Percentiles rank a stretch among this genome's conserved stretches.
phyloP scores from a whole-genome alignment of 2,113 vertebrate species.

The Nicator chloris region DNA sequence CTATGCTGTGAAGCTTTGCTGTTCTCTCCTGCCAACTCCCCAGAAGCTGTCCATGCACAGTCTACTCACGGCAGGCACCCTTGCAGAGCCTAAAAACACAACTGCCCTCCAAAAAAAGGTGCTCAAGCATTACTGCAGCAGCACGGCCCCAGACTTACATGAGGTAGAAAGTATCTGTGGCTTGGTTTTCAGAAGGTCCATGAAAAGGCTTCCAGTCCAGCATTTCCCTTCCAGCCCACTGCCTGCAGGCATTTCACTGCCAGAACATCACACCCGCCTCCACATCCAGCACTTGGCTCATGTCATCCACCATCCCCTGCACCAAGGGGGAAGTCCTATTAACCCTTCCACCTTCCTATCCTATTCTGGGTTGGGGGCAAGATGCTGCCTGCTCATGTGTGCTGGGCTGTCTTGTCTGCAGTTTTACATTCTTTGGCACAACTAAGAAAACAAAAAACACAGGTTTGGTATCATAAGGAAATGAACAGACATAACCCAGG shows the following conservation, averaged over 20 bases:
- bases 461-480: neutral
- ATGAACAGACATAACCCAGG: neutral
- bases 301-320: rapidly evolving
- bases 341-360: neutral
- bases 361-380: neutral
- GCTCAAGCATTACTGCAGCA: neutral
- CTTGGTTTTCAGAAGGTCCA: neutral
- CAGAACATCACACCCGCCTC: rapidly evolving
- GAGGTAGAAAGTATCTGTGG: neutral
- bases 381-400: neutral
- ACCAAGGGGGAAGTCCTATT: neutral
- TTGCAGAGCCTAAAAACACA: neutral
- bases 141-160: rapidly evolving
- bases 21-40: neutral
- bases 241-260: neutral
- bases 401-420: neutral
- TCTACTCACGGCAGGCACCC: neutral
- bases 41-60: neutral
- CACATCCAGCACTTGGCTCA: neutral
- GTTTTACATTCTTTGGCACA: neutral
- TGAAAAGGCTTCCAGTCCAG: neutral
- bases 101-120: neutral
- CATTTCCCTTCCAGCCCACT: neutral
- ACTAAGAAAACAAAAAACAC: neutral
- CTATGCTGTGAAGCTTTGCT: conserved; percentile 6